Evolutionary conservation across 53 echinoderm and acorn worm species (phyloP).

Genomic region (Echinometra lucunter): DNA sequence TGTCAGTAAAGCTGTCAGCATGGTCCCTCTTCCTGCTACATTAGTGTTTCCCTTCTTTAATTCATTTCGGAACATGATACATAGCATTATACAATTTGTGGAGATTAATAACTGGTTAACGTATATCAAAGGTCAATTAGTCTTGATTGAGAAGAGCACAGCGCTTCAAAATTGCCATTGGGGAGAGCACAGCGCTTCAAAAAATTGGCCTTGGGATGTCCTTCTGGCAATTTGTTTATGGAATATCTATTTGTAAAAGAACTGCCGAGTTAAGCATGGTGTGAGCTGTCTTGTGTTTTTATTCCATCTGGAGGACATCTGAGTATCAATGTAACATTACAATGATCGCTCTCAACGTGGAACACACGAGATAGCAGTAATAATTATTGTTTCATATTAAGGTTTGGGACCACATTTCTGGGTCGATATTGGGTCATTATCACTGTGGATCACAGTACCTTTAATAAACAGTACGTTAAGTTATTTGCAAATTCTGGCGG

Average conservation of each 20-base stretch:
- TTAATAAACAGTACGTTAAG: too few species aligned
- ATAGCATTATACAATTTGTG: background rate
- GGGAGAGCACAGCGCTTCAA: background rate
- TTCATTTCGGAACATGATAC: background rate
- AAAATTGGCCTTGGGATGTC: background rate
- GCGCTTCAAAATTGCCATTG: background rate
- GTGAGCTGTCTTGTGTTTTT: too few species aligned
- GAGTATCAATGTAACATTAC: too few species aligned
- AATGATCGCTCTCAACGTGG: too few species aligned
- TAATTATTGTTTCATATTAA: too few species aligned
- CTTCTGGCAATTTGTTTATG: background rate
- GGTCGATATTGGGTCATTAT: too few species aligned
- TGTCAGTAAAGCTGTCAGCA: background rate
- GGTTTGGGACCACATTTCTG: too few species aligned
- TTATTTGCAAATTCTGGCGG: too few species aligned
- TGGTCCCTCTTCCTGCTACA: background rate
- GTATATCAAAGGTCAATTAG: conserved; percentile 9
- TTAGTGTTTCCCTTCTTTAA: conserved; percentile 17
- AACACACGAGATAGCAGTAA: too few species aligned
- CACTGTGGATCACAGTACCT: too few species aligned
- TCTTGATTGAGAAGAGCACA: background rate
- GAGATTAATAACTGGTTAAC: conserved; percentile 28
- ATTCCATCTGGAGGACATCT: too few species aligned
- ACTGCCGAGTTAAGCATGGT: too few species aligned
- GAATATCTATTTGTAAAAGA: background rate